Conservation (phyloP, 2,888 invertebrate genomes). For the Watsonalla cultraria region DNA sequence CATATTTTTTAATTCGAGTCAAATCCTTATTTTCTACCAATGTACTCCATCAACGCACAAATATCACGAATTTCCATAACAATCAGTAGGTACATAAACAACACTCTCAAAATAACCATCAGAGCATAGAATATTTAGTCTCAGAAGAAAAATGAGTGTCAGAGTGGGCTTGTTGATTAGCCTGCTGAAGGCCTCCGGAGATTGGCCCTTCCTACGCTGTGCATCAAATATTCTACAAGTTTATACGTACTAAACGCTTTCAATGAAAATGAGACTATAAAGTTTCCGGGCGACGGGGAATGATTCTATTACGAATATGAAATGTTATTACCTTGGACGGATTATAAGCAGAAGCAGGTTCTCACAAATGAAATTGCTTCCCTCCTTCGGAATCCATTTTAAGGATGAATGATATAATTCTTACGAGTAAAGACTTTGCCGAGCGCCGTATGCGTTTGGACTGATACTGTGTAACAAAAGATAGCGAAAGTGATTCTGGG, state of each 20-base stretch:
- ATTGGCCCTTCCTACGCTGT: conserved; percentile 57
- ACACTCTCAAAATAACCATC: conserved; percentile 8
- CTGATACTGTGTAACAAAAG: conserved; percentile 20
- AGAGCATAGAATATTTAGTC: conserved; percentile 33
- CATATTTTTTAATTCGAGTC: no score
- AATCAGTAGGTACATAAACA: no score
- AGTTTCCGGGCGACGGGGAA: conserved; percentile 74
- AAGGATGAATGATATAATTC: conserved; percentile 76
- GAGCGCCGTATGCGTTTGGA: conserved; percentile 55
- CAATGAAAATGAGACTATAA: conserved; percentile 79
- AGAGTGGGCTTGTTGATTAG: conserved; percentile 49
- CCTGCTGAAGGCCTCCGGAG: conserved; percentile 52
- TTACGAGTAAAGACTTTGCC: conserved; percentile 72
- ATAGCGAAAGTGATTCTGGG: conserved; percentile 5
- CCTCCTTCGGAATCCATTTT: conserved; percentile 76
- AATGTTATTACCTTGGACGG: conserved; percentile 78
- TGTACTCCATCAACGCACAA: no score
- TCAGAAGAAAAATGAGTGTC: conserved; percentile 38
- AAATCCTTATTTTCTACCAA: no score
- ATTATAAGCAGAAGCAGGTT: conserved; percentile 78
- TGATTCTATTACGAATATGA: conserved; percentile 79
- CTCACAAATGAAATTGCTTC: conserved; percentile 77
- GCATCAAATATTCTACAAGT: conserved; percentile 75
- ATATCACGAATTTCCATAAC: no score
- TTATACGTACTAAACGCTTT: conserved; percentile 75